Evolutionary conservation across 1,140 invertebrate genomes (phyloP).

Genomic region (Paraescarpia echinospica): DNA sequence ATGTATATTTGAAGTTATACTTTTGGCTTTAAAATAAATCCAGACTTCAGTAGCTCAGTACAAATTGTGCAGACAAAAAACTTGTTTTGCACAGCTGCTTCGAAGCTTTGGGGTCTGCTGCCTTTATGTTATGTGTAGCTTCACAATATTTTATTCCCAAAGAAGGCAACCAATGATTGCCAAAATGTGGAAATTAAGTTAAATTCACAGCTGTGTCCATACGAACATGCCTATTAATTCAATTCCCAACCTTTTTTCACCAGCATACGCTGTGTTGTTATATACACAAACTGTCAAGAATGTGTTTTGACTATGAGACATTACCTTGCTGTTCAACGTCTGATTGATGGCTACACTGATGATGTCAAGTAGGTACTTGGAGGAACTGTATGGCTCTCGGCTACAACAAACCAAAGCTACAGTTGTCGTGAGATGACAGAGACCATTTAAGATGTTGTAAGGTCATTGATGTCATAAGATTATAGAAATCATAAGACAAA

Average conservation of each 20-base stretch:
- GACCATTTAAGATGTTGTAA: background rate
- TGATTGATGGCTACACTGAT: conserved; percentile 45
- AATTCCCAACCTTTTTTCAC: too few relatives aligned
- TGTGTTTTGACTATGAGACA: background rate
- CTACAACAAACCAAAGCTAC: background rate
- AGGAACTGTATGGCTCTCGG: conserved; percentile 46
- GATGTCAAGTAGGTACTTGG: conserved; percentile 47
- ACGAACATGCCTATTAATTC: too few relatives aligned
- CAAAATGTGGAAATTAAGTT: too few relatives aligned
- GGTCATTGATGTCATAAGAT: background rate
- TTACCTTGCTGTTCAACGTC: conserved; percentile 43
- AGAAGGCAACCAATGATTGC: too few relatives aligned
- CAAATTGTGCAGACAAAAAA: too few relatives aligned
- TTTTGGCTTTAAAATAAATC: background rate
- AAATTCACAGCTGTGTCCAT: too few relatives aligned
- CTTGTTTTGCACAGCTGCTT: too few relatives aligned
- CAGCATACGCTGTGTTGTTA: too few relatives aligned
- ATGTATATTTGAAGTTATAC: background rate
- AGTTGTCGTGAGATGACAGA: background rate
- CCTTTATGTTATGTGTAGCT: too few relatives aligned
- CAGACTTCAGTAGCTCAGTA: background rate
- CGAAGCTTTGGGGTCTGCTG: too few relatives aligned
- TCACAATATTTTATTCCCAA: too few relatives aligned
- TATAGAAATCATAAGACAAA: background rate
- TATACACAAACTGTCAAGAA: too few relatives aligned